phyloP scores from a whole-genome alignment of 2,113 vertebrate genomes.

The Microtus montanus region DNA sequence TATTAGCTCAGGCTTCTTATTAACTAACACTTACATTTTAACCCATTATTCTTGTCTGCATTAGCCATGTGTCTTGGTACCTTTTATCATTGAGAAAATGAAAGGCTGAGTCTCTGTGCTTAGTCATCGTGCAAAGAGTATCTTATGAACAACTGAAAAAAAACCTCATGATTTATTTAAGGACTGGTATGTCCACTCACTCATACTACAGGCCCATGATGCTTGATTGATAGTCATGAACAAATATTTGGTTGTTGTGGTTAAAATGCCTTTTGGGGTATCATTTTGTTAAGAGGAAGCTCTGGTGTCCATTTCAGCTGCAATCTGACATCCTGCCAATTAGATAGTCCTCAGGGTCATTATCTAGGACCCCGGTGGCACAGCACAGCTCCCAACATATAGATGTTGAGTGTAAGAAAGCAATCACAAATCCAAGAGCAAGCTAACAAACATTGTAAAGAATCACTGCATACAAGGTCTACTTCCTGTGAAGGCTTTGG shows the following conservation, averaged over 20 bases:
- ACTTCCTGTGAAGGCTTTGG: not conserved
- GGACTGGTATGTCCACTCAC: not conserved
- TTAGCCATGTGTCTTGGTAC: too few relatives aligned
- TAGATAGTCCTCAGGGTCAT: fast-evolving
- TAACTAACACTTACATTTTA: too few relatives aligned
- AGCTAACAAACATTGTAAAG: not conserved
- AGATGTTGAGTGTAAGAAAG: not conserved
- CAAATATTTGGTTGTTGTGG: not conserved
- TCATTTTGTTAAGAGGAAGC: too few relatives aligned
- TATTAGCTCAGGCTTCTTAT: too few relatives aligned
- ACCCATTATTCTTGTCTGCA: too few relatives aligned
- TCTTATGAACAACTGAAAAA: not conserved
- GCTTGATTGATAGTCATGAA: not conserved
- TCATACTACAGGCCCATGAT: not conserved
- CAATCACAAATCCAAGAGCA: not conserved
- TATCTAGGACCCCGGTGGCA: not conserved
- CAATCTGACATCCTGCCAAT: not conserved
- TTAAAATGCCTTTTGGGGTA: not conserved
- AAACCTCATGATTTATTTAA: not conserved
- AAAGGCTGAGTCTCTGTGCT: not conserved
- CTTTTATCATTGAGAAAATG: too few relatives aligned
- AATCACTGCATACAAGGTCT: not conserved
- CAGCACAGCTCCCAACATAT: not conserved
- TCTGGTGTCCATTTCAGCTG: not conserved
- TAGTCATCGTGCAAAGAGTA: not conserved